Percentiles rank a stretch among this genome's conserved stretches.
Evolutionary conservation across 2,113 vertebrate species (phyloP).

Genomic region (Cichladusa arquata): DNA sequence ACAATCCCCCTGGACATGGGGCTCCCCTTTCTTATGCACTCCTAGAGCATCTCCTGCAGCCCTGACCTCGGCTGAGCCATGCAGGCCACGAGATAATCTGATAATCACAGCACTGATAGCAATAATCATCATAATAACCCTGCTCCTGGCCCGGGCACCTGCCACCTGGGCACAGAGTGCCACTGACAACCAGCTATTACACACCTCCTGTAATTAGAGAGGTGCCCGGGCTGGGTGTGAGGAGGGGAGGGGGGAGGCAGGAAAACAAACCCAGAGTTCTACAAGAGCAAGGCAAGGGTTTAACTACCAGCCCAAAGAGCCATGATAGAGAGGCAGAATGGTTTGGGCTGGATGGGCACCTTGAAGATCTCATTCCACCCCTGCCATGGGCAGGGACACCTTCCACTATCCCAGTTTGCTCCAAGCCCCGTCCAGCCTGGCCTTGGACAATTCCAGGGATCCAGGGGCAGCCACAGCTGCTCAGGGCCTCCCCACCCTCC

Average conservation of each 20-base stretch:
- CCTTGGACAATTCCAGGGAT: not conserved
- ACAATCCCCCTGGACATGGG: fast-evolving
- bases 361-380: not conserved
- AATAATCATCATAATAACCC: constrained; percentile 3
- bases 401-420: fast-evolving
- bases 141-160: not conserved
- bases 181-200: constrained; percentile 47
- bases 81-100: not conserved
- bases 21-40: not conserved
- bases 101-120: constrained; percentile 10
- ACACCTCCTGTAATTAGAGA: not conserved
- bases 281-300: not conserved
- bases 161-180: not conserved
- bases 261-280: not conserved
- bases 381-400: not conserved
- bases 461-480: not conserved
- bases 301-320: not conserved
- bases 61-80: not conserved
- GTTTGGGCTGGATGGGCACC: not conserved
- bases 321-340: not conserved
- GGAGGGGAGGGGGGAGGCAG: not conserved
- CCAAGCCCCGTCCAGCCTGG: fast-evolving
- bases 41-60: not conserved
- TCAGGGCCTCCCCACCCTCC: not conserved
- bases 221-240: not conserved